phyloP scores from a whole-genome alignment of 64 coral and sea anemone genomes.

The Pocillopora verrucosa region DNA sequence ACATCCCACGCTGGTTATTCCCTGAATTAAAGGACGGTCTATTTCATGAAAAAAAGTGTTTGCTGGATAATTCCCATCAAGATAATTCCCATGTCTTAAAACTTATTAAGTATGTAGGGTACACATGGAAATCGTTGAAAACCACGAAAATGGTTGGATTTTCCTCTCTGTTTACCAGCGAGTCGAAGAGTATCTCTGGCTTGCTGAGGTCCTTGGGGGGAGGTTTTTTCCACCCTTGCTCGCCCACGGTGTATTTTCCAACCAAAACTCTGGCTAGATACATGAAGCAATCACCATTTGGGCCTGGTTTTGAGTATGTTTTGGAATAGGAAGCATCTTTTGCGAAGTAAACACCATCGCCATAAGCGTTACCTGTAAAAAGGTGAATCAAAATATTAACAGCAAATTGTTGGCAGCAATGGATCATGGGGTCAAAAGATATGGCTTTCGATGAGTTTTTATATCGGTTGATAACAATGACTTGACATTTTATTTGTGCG shows the following conservation, averaged over 20 bases:
- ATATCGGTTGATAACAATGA: too few species aligned
- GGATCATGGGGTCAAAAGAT: too few species aligned
- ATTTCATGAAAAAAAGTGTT: too few species aligned
- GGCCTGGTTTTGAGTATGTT: not conserved
- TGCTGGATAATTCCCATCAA: too few species aligned
- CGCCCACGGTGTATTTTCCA: slow-evolving; percentile 14
- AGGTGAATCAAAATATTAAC: not conserved
- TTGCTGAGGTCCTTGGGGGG: not conserved
- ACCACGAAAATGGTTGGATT: slow-evolving; percentile 35
- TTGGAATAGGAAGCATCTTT: slow-evolving; percentile 7
- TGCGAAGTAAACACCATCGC: slow-evolving; percentile 53
- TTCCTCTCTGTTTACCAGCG: slow-evolving; percentile 1
- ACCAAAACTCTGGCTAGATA: slow-evolving; percentile 38
- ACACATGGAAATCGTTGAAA: slow-evolving; percentile 35
- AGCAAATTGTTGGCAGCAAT: too few species aligned
- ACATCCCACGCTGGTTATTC: too few species aligned
- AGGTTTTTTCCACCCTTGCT: not conserved
- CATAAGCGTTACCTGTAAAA: not conserved
- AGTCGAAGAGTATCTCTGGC: slow-evolving; percentile 45
- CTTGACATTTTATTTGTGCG: too few species aligned
- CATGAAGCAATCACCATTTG: slow-evolving; percentile 15
- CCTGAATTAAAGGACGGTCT: too few species aligned
- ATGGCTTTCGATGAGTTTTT: too few species aligned
- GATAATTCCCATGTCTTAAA: not conserved
- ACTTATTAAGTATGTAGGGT: slow-evolving; percentile 36